Percentiles rank a stretch among this genome's conserved stretches.
Conservation (phyloP, 2,113 vertebrate species). For the Cyprinodon brontotheroides region DNA sequence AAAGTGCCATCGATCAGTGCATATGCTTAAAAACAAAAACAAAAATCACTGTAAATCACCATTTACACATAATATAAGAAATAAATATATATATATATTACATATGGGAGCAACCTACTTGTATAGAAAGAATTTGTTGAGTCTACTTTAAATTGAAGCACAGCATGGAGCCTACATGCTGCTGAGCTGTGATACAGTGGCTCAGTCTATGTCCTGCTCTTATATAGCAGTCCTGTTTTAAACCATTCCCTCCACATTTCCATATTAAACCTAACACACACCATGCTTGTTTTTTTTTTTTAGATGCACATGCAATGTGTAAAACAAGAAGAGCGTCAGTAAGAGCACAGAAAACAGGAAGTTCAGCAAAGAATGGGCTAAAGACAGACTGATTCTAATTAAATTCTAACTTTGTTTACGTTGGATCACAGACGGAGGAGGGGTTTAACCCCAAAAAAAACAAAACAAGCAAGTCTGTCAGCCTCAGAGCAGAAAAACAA, state of each 20-base stretch:
- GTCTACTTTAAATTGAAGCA: background rate
- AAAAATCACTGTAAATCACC: too few relatives aligned
- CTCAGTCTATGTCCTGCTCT: background rate
- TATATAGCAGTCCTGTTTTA: background rate
- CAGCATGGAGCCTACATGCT: background rate
- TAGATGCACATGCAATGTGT: constrained; percentile 20
- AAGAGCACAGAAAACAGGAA: constrained; percentile 18
- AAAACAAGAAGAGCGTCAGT: constrained; percentile 12
- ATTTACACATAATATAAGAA: too few relatives aligned
- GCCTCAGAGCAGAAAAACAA: constrained; percentile 38
- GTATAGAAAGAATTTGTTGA: background rate
- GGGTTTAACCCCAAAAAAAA: constrained; percentile 48
- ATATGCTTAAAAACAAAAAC: too few relatives aligned
- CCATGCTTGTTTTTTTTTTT: background rate
- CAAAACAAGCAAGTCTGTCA: constrained; percentile 48
- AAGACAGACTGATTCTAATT: constrained; percentile 70
- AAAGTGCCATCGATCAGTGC: too few relatives aligned
- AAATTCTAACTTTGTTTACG: constrained; percentile 57
- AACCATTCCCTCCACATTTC: background rate
- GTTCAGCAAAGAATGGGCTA: constrained; percentile 44
- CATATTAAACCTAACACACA: background rate
- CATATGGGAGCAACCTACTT: too few relatives aligned
- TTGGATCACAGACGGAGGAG: constrained; percentile 45
- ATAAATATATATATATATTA: too few relatives aligned
- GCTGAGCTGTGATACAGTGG: background rate